Evolutionary conservation across 2,113 vertebrate species (phyloP).

Genomic region (Anguilla rostrata): DNA sequence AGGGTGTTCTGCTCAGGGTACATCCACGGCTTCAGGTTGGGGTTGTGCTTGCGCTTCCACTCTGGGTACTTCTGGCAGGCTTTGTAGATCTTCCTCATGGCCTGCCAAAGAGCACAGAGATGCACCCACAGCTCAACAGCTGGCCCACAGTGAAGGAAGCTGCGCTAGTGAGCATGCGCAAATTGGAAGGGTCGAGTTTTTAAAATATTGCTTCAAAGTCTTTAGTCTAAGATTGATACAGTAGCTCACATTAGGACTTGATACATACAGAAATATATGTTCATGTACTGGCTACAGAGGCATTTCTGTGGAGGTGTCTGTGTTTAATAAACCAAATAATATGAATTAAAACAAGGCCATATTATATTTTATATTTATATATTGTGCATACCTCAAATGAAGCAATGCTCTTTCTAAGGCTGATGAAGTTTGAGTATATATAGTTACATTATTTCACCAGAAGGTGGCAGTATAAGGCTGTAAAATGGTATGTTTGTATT

Average conservation of each 20-base stretch:
- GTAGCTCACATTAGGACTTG: too few relatives aligned
- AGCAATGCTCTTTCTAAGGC: neutral
- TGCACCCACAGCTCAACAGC: neutral
- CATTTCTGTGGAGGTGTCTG: neutral
- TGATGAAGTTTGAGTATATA: neutral
- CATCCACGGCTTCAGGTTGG: conserved; percentile 77
- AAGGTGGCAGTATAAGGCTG: conserved; percentile 41
- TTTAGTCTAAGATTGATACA: neutral
- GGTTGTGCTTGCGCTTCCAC: conserved; percentile 78
- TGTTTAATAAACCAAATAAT: neutral
- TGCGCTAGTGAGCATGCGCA: neutral
- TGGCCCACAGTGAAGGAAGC: neutral
- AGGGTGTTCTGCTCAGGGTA: conserved; percentile 77
- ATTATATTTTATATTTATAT: neutral
- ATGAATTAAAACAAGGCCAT: neutral
- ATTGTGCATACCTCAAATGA: neutral
- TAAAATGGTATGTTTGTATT: neutral
- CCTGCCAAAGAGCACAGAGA: conserved; percentile 55
- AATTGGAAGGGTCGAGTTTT: neutral
- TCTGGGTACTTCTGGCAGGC: conserved; percentile 82
- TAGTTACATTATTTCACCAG: conserved; percentile 22
- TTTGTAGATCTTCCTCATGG: conserved; percentile 84
- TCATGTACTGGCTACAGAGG: neutral
- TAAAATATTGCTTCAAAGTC: neutral
- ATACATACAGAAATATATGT: too few relatives aligned